Conservation (phyloP, 2,113 vertebrate species). For the Thamnophis sirtalis region DNA sequence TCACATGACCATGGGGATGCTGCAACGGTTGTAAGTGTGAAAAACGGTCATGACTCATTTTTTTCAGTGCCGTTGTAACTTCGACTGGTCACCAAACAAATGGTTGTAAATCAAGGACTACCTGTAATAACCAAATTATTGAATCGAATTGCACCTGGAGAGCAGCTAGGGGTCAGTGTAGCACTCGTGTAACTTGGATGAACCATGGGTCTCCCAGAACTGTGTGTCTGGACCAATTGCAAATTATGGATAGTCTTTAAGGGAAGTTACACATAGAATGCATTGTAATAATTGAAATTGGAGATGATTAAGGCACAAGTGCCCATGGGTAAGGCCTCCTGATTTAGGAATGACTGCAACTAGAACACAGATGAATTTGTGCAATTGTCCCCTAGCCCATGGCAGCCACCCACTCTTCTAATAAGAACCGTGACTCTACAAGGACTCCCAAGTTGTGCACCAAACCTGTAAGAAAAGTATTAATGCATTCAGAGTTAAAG, state of each 20-base stretch:
- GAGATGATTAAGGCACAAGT: not conserved
- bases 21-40: not conserved
- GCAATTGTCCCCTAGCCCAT: not conserved
- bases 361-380: not conserved
- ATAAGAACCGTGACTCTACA: not conserved
- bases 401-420: not conserved
- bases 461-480: not conserved
- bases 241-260: not conserved
- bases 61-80: not conserved
- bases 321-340: not conserved
- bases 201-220: not conserved
- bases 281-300: not conserved
- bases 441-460: not conserved
- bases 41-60: not conserved
- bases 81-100: not conserved
- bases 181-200: not conserved
- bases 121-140: not conserved
- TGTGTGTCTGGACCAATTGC: not conserved
- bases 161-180: not conserved
- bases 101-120: not conserved
- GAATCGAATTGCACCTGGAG: not conserved
- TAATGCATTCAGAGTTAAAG: not conserved
- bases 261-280: not conserved
- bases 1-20: not conserved
- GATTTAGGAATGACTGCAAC: not conserved